Percentiles rank a stretch among this genome's conserved stretches.
phyloP scores from a whole-genome alignment of 2,797 vertebrate genomes.

The Mycteria americana region DNA sequence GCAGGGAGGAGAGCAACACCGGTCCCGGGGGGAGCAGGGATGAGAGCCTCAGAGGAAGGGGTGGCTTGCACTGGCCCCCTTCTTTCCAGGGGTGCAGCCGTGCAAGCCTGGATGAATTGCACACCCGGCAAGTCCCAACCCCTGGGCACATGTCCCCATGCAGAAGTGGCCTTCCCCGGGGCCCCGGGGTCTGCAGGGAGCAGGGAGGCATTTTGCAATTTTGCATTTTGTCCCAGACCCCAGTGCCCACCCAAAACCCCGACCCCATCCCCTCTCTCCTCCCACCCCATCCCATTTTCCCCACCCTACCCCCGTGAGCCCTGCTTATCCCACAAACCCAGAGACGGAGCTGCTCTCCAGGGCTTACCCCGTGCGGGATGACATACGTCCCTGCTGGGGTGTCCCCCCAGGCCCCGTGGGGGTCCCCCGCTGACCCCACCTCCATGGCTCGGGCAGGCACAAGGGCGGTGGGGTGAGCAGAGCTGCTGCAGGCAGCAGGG shows the following conservation, averaged over 20 bases:
- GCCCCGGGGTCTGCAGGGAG: background rate
- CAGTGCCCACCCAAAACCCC: rapidly evolving
- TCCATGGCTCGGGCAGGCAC: background rate
- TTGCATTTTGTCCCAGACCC: no score
- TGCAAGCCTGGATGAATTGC: no score
- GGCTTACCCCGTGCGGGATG: background rate
- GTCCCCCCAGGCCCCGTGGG: background rate
- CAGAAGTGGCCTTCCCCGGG: background rate
- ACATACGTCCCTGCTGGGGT: background rate
- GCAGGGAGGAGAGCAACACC: no score
- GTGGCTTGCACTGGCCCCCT: rapidly evolving
- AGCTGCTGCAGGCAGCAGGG: background rate
- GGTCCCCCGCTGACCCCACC: background rate
- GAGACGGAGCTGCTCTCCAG: background rate
- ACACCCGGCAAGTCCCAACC: rapidly evolving
- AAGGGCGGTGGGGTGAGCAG: background rate
- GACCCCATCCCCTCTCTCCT: background rate
- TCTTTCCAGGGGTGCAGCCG: background rate
- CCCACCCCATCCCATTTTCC: background rate
- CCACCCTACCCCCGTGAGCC: background rate
- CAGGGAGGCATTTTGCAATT: background rate
- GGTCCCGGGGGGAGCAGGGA: background rate
- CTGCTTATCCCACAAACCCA: background rate
- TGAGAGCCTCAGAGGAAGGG: background rate
- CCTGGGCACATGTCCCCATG: rapidly evolving